These are phyloP conservation scores for Leuciscus idus DNA, from an alignment of 2,113 vertebrate species.

Conservation along the genomic window DNA sequence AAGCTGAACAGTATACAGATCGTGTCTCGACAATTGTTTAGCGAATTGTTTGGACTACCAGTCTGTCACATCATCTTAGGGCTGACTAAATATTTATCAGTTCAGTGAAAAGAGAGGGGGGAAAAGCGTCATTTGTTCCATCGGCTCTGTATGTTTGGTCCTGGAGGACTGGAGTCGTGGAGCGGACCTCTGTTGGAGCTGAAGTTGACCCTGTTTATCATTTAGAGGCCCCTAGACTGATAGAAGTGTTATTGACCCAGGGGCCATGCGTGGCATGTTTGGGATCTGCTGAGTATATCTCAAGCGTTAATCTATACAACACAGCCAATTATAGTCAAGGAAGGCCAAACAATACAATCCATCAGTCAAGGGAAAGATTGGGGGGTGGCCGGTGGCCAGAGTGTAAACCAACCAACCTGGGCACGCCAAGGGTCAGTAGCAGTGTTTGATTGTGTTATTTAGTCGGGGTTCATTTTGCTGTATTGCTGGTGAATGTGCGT, in stretches of 20 bases:
- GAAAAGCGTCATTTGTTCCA: slow-evolving; percentile 62
- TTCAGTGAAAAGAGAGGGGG: slow-evolving; percentile 56
- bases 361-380: slow-evolving; percentile 70
- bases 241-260: slow-evolving; percentile 79
- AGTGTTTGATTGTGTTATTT: slow-evolving; percentile 79
- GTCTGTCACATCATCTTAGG: slow-evolving; percentile 70
- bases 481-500: slow-evolving; percentile 75
- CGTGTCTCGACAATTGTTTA: slow-evolving; percentile 74
- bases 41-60: slow-evolving; percentile 75
- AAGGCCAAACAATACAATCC: slow-evolving; percentile 83
- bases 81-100: slow-evolving; percentile 79
- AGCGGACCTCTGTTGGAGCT: slow-evolving; percentile 62
- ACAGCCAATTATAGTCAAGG: slow-evolving; percentile 75
- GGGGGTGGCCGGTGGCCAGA: slow-evolving; percentile 63
- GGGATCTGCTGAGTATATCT: slow-evolving; percentile 81
- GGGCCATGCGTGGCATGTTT: slow-evolving; percentile 80
- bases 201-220: slow-evolving; percentile 76
- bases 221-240: slow-evolving; percentile 76
- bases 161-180: slow-evolving; percentile 63
- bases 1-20: slow-evolving; percentile 69
- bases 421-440: slow-evolving; percentile 75
- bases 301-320: slow-evolving; percentile 80
- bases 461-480: slow-evolving; percentile 52
- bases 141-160: slow-evolving; percentile 60
- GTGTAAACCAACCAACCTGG: slow-evolving; percentile 75